Percentiles rank a stretch among this genome's conserved stretches.
Conservation (phyloP, 1,140 invertebrate species). For the Chironomus striatipennis region DNA sequence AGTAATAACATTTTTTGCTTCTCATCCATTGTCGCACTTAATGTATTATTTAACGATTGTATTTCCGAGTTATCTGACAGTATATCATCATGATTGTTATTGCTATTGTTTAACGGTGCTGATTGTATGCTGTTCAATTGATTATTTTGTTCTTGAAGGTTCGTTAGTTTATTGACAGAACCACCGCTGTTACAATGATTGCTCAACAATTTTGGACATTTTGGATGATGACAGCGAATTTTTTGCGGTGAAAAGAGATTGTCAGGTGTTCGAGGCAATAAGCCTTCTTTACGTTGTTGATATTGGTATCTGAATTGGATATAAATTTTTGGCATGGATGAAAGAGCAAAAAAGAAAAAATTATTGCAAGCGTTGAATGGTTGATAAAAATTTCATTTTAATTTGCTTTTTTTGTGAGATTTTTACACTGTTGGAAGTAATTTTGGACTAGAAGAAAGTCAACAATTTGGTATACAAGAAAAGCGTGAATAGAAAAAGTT, state of each 20-base stretch:
- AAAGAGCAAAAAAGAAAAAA: not conserved
- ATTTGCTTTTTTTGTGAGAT: not conserved
- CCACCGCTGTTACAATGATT: conserved; percentile 26
- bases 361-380: not conserved
- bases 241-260: conserved; percentile 39
- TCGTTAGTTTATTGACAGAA: conserved; percentile 26
- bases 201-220: conserved; percentile 36
- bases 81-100: not conserved
- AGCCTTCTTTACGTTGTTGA: conserved; percentile 38
- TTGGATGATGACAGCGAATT: conserved; percentile 40
- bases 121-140: conserved; percentile 32
- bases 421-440: conserved; percentile 3
- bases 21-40: conserved; percentile 23
- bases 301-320: conserved; percentile 34
- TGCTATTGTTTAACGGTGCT: conserved; percentile 16
- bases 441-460: not conserved
- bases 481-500: not conserved
- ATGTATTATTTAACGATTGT: conserved; percentile 18
- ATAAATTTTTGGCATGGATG: too few relatives aligned
- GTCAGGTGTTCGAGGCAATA: conserved; percentile 39
- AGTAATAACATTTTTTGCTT: conserved; percentile 36
- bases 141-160: conserved; percentile 30
- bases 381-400: not conserved
- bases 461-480: conserved; percentile 6
- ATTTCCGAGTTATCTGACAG: conserved; percentile 14